Conservation (phyloP, 2,888 invertebrate genomes). For the Erebia palarica region DNA sequence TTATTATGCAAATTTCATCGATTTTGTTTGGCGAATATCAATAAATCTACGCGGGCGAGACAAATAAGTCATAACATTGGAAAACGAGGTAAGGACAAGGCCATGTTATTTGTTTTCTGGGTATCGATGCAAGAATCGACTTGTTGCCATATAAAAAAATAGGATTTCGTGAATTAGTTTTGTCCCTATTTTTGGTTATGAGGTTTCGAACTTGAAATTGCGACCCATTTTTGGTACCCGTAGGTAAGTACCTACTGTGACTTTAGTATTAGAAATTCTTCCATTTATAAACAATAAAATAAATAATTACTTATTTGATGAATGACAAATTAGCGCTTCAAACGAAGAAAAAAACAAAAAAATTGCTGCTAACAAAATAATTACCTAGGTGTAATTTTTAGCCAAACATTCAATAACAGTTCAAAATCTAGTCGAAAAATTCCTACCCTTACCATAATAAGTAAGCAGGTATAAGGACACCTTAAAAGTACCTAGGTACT, state of each 20-base stretch:
- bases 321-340: too few relatives aligned
- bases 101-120: slow-evolving; percentile 53
- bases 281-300: too few relatives aligned
- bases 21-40: slow-evolving; percentile 65
- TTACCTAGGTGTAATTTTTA: too few relatives aligned
- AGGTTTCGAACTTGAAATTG: neutral
- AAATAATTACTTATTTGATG: too few relatives aligned
- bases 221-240: neutral
- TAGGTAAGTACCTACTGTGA: neutral
- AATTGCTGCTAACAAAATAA: too few relatives aligned
- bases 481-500: neutral
- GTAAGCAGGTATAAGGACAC: too few relatives aligned
- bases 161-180: slow-evolving; percentile 23
- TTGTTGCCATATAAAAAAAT: slow-evolving; percentile 46
- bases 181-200: neutral
- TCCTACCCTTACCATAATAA: too few relatives aligned
- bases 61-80: slow-evolving; percentile 81
- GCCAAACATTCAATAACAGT: too few relatives aligned
- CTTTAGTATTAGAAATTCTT: too few relatives aligned
- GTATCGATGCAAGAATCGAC: slow-evolving; percentile 58
- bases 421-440: too few relatives aligned
- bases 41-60: slow-evolving; percentile 73
- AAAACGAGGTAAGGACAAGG: slow-evolving; percentile 65
- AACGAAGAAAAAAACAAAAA: too few relatives aligned
- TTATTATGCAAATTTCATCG: slow-evolving; percentile 70